Base-by-base conservation (phyloP, 2,113 vertebrate genomes). In the Dasyprocta punctata region DNA sequence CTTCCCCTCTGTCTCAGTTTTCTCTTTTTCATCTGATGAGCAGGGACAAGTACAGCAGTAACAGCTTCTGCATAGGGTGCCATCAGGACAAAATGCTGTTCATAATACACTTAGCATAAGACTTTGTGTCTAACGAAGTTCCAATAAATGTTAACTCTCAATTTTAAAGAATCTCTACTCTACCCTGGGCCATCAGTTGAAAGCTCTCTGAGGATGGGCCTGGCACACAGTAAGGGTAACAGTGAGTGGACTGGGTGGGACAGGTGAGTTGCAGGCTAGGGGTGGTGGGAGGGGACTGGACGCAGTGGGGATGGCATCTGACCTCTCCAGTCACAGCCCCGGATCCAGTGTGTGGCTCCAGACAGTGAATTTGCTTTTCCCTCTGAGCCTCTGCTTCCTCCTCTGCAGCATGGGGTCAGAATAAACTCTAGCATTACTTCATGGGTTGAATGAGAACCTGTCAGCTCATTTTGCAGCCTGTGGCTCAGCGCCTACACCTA, bases 331-430 rank as follows among this genome's bases (percentile, higher is more conserved):
- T 65, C 28, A 36, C 33, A 26, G 52, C 54, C n/a, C 30, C 5
- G 69, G 38, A 38, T 82, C 80, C 11, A 26, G 58, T 16, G 10
- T 54, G 75, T 4, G 26, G n/a, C 36, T 56, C 38, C 3, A 22
- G 67, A 81, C 16, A 2, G 36, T 2, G 56, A 78, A 78, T 30
- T 17, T 78, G 14, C 71, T 78, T 77, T 38, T 92, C 78, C 92
- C 65, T 86, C 30, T 78, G 82, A 86, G 60, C 80, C 95, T 98
- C 71, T 75, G 87, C 96, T 96, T 96, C 92, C 73, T 90, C 22
- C 61, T 92, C 78, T 92, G 85, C 92, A 60, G 38, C 88, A 96
- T 80, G 97, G 92, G 84, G 52, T 84, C 92, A 63, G 58, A 56
- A 90, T 61, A 75, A 16, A 30, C 41, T 38, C 0, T 75, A 77